Evolutionary conservation across 2,113 vertebrate genomes (phyloP).

Genomic region (Labeo rohita): DNA sequence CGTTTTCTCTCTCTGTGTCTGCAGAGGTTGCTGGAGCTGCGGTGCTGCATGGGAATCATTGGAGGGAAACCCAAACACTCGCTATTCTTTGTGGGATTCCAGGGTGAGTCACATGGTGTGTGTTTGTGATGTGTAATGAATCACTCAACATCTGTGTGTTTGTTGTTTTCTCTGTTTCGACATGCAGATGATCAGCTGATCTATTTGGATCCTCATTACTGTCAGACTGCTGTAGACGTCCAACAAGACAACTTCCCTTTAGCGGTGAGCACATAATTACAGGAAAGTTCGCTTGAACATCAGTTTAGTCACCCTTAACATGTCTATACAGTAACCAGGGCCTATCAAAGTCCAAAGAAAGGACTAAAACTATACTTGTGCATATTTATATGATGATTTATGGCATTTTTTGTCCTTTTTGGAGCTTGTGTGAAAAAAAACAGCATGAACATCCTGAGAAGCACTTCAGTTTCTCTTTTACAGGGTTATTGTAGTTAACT

Average conservation of each 20-base stretch:
- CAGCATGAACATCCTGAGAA: no score
- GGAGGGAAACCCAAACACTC: constrained; percentile 91
- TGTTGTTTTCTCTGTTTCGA: background rate
- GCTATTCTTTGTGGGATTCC: constrained; percentile 87
- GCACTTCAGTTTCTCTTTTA: background rate
- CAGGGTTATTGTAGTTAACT: background rate
- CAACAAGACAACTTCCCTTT: constrained; percentile 79
- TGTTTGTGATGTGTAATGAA: background rate
- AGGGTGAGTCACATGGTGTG: constrained; percentile 74
- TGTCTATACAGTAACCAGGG: background rate
- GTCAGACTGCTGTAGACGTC: constrained; percentile 84
- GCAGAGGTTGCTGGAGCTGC: constrained; percentile 83
- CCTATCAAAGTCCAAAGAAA: background rate
- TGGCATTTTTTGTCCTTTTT: background rate
- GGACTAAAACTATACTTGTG: background rate
- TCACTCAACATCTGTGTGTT: background rate
- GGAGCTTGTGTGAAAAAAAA: no score
- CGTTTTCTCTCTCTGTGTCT: background rate
- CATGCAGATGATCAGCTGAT: constrained; percentile 84
- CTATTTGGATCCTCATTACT: constrained; percentile 92
- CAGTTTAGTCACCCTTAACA: background rate
- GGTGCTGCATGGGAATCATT: constrained; percentile 87
- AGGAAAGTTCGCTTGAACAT: background rate
- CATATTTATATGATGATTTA: background rate
- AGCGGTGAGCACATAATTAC: constrained; percentile 72